Evolutionary conservation across 2,797 vertebrate genomes (phyloP), one percentile per base, ranked within the genome.

Genomic region (Hydrolagus colliei): DNA sequence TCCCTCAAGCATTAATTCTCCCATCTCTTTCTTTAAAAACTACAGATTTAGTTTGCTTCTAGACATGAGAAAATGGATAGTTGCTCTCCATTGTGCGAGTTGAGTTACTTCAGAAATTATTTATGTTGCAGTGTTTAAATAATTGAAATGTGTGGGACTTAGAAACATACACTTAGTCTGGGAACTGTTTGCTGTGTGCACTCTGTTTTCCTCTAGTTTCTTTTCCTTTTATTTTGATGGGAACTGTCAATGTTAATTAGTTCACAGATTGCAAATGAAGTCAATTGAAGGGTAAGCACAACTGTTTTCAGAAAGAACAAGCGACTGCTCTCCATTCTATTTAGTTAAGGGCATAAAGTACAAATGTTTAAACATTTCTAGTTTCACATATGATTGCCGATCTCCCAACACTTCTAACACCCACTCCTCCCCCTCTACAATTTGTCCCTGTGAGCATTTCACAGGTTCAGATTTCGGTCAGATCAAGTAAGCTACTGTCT

Each of bases 381-480:
- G 41, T 52, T 52, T 52, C 41, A 3, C 41, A 52, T 3, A 52
- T 52, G 41, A 52, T 52, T 52, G 41, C 3, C 41, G 41, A 52
- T 52, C 41, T 52, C 41, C 41, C 41, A 0, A 6, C 41, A 52
- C 41, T 52, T 52, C 41, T 6, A 52, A 3, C 41, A 52, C 41
- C 41, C 41, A 52, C 41, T 52, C 41, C 6, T 6, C 41, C 41
- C 41, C 41, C 41, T 27, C 41, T 6, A 52, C 41, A 3, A 52
- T 7, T 18, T 16, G 41, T 10, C 20, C 22, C 27, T 71, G 27
- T 65, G 71, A 35, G 20, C 79, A 68, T 27, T 22, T 72, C 11
- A 71, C 32, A 59, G 67, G 88, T 91, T 93, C 93, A 93, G 92
- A 86, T 90, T 88, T 89, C 90, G 94, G 95, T 96, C 95, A 95